These are phyloP conservation scores for Isichthys henryi DNA, from an alignment of 2,113 vertebrate genomes.

Conservation along the genomic window DNA sequence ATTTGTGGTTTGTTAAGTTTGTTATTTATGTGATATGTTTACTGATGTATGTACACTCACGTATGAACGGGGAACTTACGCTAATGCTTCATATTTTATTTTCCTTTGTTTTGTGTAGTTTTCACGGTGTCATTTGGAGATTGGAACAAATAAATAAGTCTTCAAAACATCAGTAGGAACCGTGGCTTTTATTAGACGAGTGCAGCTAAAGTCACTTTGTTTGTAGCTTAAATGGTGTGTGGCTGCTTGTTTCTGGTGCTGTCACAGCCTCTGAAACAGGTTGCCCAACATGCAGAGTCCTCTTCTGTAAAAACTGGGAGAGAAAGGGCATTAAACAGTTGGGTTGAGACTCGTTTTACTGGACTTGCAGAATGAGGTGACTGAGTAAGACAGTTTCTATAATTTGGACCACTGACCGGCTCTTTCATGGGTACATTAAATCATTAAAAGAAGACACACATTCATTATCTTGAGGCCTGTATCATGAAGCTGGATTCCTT, in stretches of 20 bases:
- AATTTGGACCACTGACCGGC: neutral
- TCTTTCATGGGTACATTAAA: neutral
- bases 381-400: neutral
- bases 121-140: too few species aligned
- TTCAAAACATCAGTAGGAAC: too few species aligned
- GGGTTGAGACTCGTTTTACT: neutral
- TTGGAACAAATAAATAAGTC: too few species aligned
- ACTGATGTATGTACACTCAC: too few species aligned
- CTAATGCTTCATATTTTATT: too few species aligned
- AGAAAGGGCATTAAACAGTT: neutral
- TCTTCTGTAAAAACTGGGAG: neutral
- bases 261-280: neutral
- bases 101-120: too few species aligned
- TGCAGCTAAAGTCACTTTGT: too few species aligned
- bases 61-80: too few species aligned
- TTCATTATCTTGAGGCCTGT: neutral
- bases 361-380: neutral
- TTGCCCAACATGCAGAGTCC: neutral
- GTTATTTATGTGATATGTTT: too few species aligned
- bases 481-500: neutral
- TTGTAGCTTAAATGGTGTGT: neutral
- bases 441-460: neutral
- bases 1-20: too few species aligned
- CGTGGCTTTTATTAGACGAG: too few species aligned
- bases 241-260: neutral